Conservation (phyloP, 2,113 vertebrate genomes). For the Tupaia tana region DNA sequence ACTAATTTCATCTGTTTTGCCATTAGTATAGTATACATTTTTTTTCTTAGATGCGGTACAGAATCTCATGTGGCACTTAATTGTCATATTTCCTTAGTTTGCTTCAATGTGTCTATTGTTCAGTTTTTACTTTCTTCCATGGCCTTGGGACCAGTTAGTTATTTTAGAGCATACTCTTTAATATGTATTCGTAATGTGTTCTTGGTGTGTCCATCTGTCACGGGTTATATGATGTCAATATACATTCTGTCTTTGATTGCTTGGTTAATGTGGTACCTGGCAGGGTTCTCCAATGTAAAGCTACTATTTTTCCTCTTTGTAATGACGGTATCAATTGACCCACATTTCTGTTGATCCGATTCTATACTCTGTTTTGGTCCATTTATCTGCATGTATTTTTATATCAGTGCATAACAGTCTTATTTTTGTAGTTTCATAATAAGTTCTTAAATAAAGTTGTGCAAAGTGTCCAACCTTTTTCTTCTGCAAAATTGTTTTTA, state of each 20-base stretch:
- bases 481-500: background rate
- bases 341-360: background rate
- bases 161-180: background rate
- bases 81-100: background rate
- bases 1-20: no score
- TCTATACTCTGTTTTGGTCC: background rate
- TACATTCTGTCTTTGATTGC: background rate
- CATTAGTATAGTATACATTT: background rate
- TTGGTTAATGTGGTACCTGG: background rate
- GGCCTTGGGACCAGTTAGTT: background rate
- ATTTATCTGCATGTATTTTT: background rate
- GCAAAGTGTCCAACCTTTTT: background rate
- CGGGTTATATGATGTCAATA: background rate
- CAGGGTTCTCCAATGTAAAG: background rate
- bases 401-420: background rate
- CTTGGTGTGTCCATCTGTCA: background rate
- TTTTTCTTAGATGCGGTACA: background rate
- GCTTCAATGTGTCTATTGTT: background rate
- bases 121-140: background rate
- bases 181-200: background rate
- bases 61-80: background rate
- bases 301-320: background rate
- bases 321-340: background rate
- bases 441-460: background rate
- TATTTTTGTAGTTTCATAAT: background rate